Evolutionary conservation across 2,888 invertebrate genomes (phyloP).

Genomic region (Brassicogethes aeneus): DNA sequence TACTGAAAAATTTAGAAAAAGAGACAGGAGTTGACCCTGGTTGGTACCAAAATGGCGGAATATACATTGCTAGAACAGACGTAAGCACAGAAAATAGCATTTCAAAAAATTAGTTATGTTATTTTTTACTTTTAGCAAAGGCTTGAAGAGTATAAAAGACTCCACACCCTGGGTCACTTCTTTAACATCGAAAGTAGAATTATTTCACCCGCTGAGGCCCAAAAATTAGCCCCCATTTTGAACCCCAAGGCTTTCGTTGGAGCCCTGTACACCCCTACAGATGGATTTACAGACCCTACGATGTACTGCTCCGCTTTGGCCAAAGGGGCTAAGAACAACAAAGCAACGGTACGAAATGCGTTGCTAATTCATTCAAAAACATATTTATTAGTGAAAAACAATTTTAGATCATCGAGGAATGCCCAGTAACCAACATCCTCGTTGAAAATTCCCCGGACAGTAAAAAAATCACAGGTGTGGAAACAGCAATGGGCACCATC

Average conservation of each 20-base stretch:
- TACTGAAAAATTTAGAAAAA: constrained; percentile 60
- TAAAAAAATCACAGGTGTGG: constrained; percentile 63
- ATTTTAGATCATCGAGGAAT: constrained; percentile 62
- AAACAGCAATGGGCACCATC: constrained; percentile 66
- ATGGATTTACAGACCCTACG: constrained; percentile 79
- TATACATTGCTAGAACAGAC: constrained; percentile 72
- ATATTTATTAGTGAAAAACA: no score
- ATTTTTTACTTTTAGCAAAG: constrained; percentile 47
- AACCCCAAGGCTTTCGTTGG: constrained; percentile 67
- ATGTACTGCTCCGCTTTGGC: constrained; percentile 69
- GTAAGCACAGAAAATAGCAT: constrained; percentile 36
- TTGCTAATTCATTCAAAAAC: no score
- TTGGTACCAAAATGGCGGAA: constrained; percentile 83
- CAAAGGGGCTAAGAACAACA: constrained; percentile 50
- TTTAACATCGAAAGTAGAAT: constrained; percentile 69
- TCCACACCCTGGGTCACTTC: constrained; percentile 71
- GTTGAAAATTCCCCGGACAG: constrained; percentile 46
- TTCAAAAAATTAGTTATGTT: no score
- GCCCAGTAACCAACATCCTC: constrained; percentile 62
- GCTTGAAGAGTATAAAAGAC: constrained; percentile 73
- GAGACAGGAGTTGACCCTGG: constrained; percentile 78
- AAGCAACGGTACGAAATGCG: no score
- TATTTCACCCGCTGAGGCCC: constrained; percentile 62
- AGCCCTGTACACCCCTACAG: constrained; percentile 68
- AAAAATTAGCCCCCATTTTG: constrained; percentile 67